Base-by-base conservation (phyloP, 2,888 invertebrate species). In the Limnephilus rhombicus region DNA sequence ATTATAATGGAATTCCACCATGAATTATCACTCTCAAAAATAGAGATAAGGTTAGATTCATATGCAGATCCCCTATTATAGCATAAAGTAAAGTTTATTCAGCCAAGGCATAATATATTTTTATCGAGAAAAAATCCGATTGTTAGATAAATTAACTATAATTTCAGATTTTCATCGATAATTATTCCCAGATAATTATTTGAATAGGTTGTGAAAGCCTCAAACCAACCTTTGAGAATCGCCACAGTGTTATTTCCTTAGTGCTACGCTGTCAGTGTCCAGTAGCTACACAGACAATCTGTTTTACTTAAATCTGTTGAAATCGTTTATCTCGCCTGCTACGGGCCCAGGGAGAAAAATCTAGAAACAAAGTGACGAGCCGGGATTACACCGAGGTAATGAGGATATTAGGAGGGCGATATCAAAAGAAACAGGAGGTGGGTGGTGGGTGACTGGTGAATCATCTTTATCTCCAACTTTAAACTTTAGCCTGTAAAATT, bases 251-350 rank as follows among this genome's bases (percentile, higher is more conserved):
- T 18, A 49, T 29, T 24, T 37, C 15, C 80, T 53, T 24, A 24
- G 68, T n/a, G 82, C 90, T 45, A 80, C 41, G 80, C 34, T 80
- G 91, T 45, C 45, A 45, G 45, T 45, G 45, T 91, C 91, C 91
- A 91, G 92, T 90, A 89, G 85, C 85, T 92, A 80, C 89, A 90
- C 49, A 89, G 89, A 92, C 93, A 93, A 92, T 93, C 92, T 92
- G 88, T 93, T 93, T 92, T 93, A 82, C 91, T 93, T 92, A 92
- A 92, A 93, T 90, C 92, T 92, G 92, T 91, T 90, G 86, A 91
- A 90, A 93, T 91, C 92, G 91, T 91, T 91, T 92, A 80, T 86
- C 91, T 87, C 89, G 87, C 85, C 80, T 91, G 89, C 37, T 90
- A 82, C 80, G 68, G 89, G 87, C 31, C 68, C 86, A 24, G 37